Base-by-base conservation (phyloP, 2,113 vertebrate genomes). In the Calidris pygmaea region DNA sequence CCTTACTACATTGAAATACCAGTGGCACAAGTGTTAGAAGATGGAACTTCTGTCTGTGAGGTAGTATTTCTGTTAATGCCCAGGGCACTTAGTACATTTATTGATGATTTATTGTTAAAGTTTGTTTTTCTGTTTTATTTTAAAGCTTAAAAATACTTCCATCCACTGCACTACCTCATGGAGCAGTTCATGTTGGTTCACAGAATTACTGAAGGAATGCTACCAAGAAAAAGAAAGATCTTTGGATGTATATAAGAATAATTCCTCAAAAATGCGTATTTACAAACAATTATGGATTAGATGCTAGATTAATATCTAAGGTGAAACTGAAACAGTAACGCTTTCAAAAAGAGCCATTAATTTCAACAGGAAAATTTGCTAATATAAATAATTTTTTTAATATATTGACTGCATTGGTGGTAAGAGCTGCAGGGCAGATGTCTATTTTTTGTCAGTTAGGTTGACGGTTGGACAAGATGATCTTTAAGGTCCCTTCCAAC, bases 51-150 rank as follows among this genome's bases (percentile, higher is more conserved):
- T n/a, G 34, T 70, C 59, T 85, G 52, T 41, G 45, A 82, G 43
- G 60, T 32, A 77, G 3, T 30, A 26, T 53, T 77, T 87, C 58
- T 77, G 7, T 81, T 72, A 53, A 60, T 60, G 75, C 37, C 73
- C 48, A 45, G 76, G 59, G 78, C 53, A 60, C 70, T 71, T 41
- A 18, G 48, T 75, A 29, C 47, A 53, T 34, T 60, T 56, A 67
- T 63, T 24, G 6, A 8, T 68, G 47, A 59, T 80, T 73, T 82
- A 83, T 55, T 86, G 52, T 71, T 78, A 48, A 84, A 72, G 20
- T 81, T 66, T 56, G 39, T 60, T 41, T 77, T 88, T 66, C 53
- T 93, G 60, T 81, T 90, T n/a, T 32, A 50, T 65, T 92, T 82
- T 59, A 65, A 70, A 84, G 52, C 24, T 84, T 93, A 71, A 72